Conservation (phyloP, 2,888 invertebrate species). For the Acholoe squamosa region DNA sequence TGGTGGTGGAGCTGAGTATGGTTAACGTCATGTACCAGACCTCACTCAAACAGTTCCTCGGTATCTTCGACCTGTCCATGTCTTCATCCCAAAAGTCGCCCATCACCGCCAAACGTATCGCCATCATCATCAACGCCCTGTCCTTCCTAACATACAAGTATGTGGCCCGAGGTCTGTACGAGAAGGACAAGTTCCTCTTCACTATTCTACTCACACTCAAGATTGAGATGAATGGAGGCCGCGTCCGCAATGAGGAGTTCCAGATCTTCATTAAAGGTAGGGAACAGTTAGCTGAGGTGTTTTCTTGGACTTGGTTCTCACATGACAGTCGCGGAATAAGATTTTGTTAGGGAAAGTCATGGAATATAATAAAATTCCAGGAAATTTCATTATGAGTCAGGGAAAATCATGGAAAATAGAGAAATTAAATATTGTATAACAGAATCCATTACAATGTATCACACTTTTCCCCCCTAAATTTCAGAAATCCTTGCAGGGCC, state of each 20-base stretch:
- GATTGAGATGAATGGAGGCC: slow-evolving; percentile 92
- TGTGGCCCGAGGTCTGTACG: slow-evolving; percentile 95
- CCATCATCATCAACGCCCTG: slow-evolving; percentile 93
- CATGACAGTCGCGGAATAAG: too few relatives aligned
- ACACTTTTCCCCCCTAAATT: too few relatives aligned
- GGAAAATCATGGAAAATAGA: too few relatives aligned
- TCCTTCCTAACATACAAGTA: slow-evolving; percentile 97
- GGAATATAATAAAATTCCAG: too few relatives aligned
- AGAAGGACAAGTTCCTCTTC: slow-evolving; percentile 95
- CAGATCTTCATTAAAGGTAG: slow-evolving; percentile 95
- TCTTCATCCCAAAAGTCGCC: slow-evolving; percentile 91
- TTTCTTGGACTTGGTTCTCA: too few relatives aligned
- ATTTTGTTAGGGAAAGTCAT: too few relatives aligned
- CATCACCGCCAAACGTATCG: slow-evolving; percentile 90
- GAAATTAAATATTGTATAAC: too few relatives aligned
- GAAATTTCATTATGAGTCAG: too few relatives aligned
- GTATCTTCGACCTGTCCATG: slow-evolving; percentile 96
- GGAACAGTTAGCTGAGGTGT: too few relatives aligned
- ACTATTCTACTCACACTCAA: slow-evolving; percentile 97
- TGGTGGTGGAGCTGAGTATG: slow-evolving; percentile 98
- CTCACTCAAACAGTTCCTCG: slow-evolving; percentile 95
- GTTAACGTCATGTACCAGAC: slow-evolving; percentile 99
- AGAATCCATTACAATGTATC: too few relatives aligned
- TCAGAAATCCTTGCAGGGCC: too few relatives aligned
- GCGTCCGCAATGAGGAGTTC: slow-evolving; percentile 94